phyloP scores from a whole-genome alignment of 2,113 vertebrate genomes.

The Uropsilus gracilis region DNA sequence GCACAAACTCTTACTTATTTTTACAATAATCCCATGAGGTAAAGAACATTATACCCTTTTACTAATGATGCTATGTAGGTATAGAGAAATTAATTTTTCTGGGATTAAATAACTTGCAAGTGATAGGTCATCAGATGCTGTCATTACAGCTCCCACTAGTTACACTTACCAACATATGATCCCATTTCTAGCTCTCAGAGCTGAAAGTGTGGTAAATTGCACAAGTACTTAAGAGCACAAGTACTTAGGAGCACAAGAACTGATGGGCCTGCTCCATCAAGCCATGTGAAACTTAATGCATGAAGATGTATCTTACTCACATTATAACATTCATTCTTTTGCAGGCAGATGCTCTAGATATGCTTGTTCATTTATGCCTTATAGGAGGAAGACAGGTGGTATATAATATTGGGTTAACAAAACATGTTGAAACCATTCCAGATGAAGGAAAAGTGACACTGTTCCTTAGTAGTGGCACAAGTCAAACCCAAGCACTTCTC shows the following conservation, averaged over 20 bases:
- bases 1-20: no score
- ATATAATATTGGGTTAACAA: neutral
- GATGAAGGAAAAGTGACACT: accelerated
- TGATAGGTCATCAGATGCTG: neutral
- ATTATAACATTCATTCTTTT: neutral
- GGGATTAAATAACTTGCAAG: neutral
- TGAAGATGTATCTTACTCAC: neutral
- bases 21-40: no score
- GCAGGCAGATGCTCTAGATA: neutral
- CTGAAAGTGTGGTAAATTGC: neutral
- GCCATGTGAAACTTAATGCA: neutral
- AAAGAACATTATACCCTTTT: neutral
- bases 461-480: neutral
- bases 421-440: neutral
- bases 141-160: neutral
- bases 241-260: neutral
- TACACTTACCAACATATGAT: neutral
- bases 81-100: neutral
- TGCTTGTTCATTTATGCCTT: neutral
- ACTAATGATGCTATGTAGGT: neutral
- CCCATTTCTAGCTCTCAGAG: neutral
- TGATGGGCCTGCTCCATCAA: neutral
- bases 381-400: neutral
- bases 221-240: neutral
- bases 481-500: neutral